Conservation (phyloP, 1,140 invertebrate species). For the Triops cancriformis region DNA sequence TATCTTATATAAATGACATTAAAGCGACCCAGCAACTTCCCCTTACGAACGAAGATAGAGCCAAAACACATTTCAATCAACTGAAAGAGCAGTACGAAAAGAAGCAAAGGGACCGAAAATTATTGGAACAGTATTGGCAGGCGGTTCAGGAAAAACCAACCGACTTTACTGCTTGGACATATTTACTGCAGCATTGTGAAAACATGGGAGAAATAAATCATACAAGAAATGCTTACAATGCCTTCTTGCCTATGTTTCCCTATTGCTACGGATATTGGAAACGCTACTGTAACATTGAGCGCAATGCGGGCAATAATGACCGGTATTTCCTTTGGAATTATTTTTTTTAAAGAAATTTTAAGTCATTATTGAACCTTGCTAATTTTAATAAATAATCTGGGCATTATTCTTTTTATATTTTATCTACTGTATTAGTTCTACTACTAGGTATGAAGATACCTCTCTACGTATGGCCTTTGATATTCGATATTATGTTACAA, state of each 20-base stretch:
- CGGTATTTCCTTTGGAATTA: too few species aligned
- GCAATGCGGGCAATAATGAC: slow-evolving; percentile 32
- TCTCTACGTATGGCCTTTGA: too few species aligned
- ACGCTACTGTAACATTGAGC: slow-evolving; percentile 51
- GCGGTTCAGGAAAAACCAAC: neutral
- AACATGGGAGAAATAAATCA: slow-evolving; percentile 33
- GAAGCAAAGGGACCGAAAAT: neutral
- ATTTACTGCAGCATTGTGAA: slow-evolving; percentile 14
- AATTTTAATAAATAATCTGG: too few species aligned
- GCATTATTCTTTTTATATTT: too few species aligned
- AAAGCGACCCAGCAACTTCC: neutral
- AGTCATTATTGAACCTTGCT: too few species aligned
- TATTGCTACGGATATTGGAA: slow-evolving; percentile 58
- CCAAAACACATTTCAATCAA: neutral
- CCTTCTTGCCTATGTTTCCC: slow-evolving; percentile 47
- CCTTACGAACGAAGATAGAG: neutral
- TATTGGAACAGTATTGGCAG: slow-evolving; percentile 20
- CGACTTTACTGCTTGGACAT: slow-evolving; percentile 16
- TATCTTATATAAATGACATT: neutral
- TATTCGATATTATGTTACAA: too few species aligned
- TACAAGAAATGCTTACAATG: slow-evolving; percentile 46
- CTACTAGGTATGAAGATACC: too few species aligned
- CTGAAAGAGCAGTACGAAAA: neutral
- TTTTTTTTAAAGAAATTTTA: too few species aligned
- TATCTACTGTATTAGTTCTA: too few species aligned